phyloP scores from a whole-genome alignment of 2,113 vertebrate genomes.

The Cardinalis cardinalis region DNA sequence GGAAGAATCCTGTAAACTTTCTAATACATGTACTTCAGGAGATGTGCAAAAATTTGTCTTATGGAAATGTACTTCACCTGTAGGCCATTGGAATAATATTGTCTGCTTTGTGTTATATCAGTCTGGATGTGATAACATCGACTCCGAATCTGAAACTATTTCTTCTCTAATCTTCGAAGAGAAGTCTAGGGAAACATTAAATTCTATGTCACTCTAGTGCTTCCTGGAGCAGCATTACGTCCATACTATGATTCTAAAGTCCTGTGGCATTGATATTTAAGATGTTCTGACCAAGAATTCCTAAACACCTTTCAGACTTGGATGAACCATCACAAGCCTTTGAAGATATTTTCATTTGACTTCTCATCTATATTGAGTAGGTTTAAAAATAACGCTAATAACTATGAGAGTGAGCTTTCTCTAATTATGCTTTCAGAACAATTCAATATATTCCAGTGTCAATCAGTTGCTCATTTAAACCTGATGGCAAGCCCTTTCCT shows the following conservation, averaged over 20 bases:
- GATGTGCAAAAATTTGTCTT: not conserved
- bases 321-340: not conserved
- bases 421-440: slow-evolving; percentile 43
- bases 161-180: not conserved
- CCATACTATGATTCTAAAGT: not conserved
- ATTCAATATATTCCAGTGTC: slow-evolving; percentile 6
- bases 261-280: not conserved
- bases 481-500: not conserved
- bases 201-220: not conserved
- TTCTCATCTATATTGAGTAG: slow-evolving; percentile 32
- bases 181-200: not conserved
- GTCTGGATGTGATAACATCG: not conserved
- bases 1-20: not conserved
- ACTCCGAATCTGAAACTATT: not conserved
- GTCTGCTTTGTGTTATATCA: not conserved
- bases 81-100: not conserved
- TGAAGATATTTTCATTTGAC: slow-evolving; percentile 24
- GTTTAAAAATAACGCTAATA: slow-evolving; percentile 36
- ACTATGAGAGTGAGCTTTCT: not conserved
- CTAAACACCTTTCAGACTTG: not conserved
- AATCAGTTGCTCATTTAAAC: slow-evolving; percentile 26
- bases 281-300: not conserved
- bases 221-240: not conserved
- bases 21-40: not conserved
- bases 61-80: not conserved